phyloP scores from a whole-genome alignment of 2,888 invertebrate genomes.

The Timandra comae region DNA sequence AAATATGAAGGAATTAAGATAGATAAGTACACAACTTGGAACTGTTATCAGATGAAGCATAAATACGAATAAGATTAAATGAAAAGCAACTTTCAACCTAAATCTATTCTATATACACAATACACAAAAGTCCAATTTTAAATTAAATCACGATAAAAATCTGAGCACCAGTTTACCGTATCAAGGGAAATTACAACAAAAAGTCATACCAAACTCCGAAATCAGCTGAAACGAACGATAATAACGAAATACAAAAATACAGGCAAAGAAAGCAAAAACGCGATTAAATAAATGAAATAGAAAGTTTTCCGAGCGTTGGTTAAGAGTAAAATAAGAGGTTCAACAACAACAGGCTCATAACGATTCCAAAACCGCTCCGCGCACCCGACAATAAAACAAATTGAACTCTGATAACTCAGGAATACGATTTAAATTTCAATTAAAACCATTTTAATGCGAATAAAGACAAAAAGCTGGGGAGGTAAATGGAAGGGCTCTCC shows the following conservation, averaged over 20 bases:
- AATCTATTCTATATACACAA: too few species aligned
- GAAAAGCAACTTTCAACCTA: too few species aligned
- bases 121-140: too few species aligned
- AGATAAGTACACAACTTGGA: too few species aligned
- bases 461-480: conserved; percentile 34
- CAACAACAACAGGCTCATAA: conserved; percentile 26
- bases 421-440: conserved; percentile 48
- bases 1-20: too few species aligned
- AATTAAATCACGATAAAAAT: too few species aligned
- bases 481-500: conserved; percentile 39
- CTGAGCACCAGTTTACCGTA: too few species aligned
- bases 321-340: conserved; percentile 38
- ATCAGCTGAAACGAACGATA: conserved; percentile 4
- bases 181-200: too few species aligned
- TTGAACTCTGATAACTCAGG: conserved; percentile 44
- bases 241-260: conserved; percentile 1
- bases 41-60: too few species aligned
- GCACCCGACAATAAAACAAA: conserved; percentile 33
- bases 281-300: conserved; percentile 32
- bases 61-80: too few species aligned
- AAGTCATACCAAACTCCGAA: conserved; percentile 1
- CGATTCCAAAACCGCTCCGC: conserved; percentile 17
- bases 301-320: conserved; percentile 35
- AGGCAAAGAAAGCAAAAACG: conserved; percentile 21
- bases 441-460: conserved; percentile 39